Evolutionary conservation across 2,113 vertebrate species (phyloP), one percentile per base, ranked within the genome.

Genomic region (Pseudois nayaur): DNA sequence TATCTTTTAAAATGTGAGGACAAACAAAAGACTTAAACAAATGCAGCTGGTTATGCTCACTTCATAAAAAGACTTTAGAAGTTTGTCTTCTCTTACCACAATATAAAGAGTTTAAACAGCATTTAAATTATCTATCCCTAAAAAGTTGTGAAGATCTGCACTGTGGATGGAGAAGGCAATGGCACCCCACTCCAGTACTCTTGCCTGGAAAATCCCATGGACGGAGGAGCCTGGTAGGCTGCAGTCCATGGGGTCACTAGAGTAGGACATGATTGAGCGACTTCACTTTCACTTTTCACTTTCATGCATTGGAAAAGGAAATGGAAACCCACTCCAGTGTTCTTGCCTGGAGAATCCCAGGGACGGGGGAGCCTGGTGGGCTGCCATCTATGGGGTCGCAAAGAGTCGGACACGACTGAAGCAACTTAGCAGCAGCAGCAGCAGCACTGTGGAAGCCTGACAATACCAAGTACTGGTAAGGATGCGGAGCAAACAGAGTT

Each of bases 201-300:
- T 12, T 27, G 25, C 57, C 57, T 59, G 25, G 57, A 27, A 12
- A 27, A 59, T 59, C 25, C 25, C 57, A 59, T 27, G 25, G 23
- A 27, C 1, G 4, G 57, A 59, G 25, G 25, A 27, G 57, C 57
- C 57, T 12, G 57, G 57, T 27, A 0, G 57, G 57, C 57, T 59
- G 57, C 57, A 27, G 57, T 59, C 10, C 57, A 59, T 59, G 57
- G 57, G 57, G 57, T 27, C 57, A 0, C 10, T 12, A 27, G 57
- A 59, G 57, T 27, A 0, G 2, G 25, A 5, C 57, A 59, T 2
- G 2, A 59, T 4, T 59, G 57, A 27, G 25, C 0, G 1, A 59
- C 57, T 27, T 25, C 3, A 4, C 57, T 59, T 59, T 59, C 57
- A 59, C 55, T 57, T 57, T 59, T 59, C 57, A 59, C 57, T 59